Evolutionary conservation across 2,113 vertebrate genomes (phyloP).

Genomic region (Gopherus evgoodei): DNA sequence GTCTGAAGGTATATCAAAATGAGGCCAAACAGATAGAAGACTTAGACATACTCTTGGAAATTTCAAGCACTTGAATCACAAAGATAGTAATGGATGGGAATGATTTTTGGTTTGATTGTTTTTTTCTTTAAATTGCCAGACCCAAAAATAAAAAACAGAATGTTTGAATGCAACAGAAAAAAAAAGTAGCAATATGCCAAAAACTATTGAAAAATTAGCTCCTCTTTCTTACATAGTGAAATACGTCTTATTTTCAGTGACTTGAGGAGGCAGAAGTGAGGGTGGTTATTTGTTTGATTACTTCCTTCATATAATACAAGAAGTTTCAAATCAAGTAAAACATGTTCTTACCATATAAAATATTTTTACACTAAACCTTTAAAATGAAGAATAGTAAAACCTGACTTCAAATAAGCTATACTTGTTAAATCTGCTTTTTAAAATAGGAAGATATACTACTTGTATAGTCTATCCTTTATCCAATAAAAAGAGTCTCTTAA

Average conservation of each 20-base stretch:
- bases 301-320: not conserved
- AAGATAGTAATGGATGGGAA: slow-evolving; percentile 85
- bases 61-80: slow-evolving; percentile 87
- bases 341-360: slow-evolving; percentile 30
- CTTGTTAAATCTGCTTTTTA: slow-evolving; percentile 14
- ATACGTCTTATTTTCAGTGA: slow-evolving; percentile 12
- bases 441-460: slow-evolving; percentile 9
- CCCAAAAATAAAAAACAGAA: slow-evolving; percentile 85
- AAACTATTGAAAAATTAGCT: slow-evolving; percentile 38
- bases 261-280: slow-evolving; percentile 31
- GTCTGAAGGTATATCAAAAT: slow-evolving; percentile 88
- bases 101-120: slow-evolving; percentile 76
- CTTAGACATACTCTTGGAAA: slow-evolving; percentile 83
- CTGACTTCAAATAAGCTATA: slow-evolving; percentile 28
- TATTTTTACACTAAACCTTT: slow-evolving; percentile 42
- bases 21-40: slow-evolving; percentile 87
- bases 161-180: slow-evolving; percentile 76
- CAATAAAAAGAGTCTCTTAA: slow-evolving; percentile 44
- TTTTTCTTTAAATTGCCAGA: slow-evolving; percentile 84
- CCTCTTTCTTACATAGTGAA: slow-evolving; percentile 55
- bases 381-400: slow-evolving; percentile 45
- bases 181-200: slow-evolving; percentile 72
- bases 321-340: slow-evolving; percentile 36
- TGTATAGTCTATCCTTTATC: slow-evolving; percentile 10
- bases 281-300: slow-evolving; percentile 33